Evolutionary conservation across 2,797 vertebrate genomes (phyloP).

Genomic region (Merluccius polli): DNA sequence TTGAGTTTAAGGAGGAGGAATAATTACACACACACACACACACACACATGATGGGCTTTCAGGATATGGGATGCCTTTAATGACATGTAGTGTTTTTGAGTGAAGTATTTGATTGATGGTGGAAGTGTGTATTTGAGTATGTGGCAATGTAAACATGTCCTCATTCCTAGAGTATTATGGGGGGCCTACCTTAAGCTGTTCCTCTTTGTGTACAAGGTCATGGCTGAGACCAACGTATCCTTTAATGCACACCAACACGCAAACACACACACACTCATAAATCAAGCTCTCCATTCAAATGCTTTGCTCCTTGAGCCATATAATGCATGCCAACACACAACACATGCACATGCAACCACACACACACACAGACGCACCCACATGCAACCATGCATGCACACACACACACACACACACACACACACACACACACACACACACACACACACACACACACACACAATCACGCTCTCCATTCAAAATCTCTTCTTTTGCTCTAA

Average conservation of each 20-base stretch:
- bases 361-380: neutral
- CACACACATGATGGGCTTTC: neutral
- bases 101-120: conserved; percentile 40
- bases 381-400: neutral
- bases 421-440: conserved; percentile 25
- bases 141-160: conserved; percentile 57
- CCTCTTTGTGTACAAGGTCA: conserved; percentile 51
- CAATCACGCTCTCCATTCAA: neutral
- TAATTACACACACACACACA: neutral
- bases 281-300: too few relatives aligned
- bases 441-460: conserved; percentile 29
- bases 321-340: neutral
- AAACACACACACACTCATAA: neutral
- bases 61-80: neutral
- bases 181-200: conserved; percentile 44
- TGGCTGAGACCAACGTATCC: conserved; percentile 3
- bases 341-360: neutral
- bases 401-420: conserved; percentile 16
- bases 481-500: neutral
- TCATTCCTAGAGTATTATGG: conserved; percentile 45
- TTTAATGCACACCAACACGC: neutral
- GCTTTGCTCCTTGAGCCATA: too few relatives aligned
- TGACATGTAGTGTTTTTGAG: conserved; percentile 16
- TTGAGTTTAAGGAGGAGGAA: neutral
- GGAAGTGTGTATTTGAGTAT: conserved; percentile 20